phyloP scores from a whole-genome alignment of 2,797 vertebrate species.

The Xenopus petersii region DNA sequence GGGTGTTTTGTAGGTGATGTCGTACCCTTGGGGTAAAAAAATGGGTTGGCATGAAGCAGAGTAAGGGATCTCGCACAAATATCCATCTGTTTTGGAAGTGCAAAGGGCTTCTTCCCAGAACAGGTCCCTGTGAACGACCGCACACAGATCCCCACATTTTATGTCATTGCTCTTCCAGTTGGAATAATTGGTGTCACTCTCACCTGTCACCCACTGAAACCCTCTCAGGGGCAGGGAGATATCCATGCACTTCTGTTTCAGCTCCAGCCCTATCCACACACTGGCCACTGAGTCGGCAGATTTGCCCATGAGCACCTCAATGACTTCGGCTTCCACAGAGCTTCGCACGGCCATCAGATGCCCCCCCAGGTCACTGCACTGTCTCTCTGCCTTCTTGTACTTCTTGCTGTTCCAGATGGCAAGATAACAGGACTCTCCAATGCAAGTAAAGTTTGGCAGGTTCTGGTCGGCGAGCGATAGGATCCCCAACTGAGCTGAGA shows the following conservation, averaged over 20 bases:
- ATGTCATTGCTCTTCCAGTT: constrained; percentile 62
- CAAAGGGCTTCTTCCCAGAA: constrained; percentile 62
- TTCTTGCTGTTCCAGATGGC: constrained; percentile 46
- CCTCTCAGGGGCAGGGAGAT: constrained; percentile 58
- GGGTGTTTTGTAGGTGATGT: constrained; percentile 56
- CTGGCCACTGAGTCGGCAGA: not conserved
- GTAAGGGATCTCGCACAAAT: constrained; percentile 74
- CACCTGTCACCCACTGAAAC: constrained; percentile 77
- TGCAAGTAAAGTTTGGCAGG: constrained; percentile 59
- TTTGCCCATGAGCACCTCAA: constrained; percentile 43
- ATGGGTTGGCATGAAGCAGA: constrained; percentile 60
- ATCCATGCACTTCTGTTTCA: constrained; percentile 49
- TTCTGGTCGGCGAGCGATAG: not conserved
- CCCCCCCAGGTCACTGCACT: constrained; percentile 58
- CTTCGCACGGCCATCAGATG: constrained; percentile 65
- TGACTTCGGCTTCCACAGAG: constrained; percentile 20
- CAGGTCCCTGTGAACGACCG: constrained; percentile 52
- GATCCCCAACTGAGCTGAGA: constrained; percentile 9
- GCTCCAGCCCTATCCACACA: constrained; percentile 78
- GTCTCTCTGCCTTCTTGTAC: constrained; percentile 57
- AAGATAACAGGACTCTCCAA: constrained; percentile 61
- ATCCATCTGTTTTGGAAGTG: constrained; percentile 58
- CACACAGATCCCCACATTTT: constrained; percentile 66
- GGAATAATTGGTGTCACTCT: constrained; percentile 62
- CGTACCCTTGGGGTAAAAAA: accelerated